Evolutionary conservation across 2,797 vertebrate genomes (phyloP).

Genomic region (Protosalanx chinensis): DNA sequence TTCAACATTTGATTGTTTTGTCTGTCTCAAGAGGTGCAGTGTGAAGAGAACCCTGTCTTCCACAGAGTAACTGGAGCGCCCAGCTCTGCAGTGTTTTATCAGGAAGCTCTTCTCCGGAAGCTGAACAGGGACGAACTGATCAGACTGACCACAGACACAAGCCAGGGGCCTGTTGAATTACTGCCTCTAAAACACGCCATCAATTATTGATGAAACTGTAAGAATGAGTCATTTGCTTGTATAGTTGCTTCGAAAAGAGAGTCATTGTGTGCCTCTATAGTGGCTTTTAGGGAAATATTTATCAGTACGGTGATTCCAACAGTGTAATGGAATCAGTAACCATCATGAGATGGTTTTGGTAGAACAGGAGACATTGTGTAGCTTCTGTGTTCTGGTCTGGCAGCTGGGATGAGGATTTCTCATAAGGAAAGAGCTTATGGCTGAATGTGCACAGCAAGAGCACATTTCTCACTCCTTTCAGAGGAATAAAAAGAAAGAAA

Average conservation of each 20-base stretch:
- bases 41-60: not conserved
- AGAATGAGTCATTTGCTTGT: constrained; percentile 39
- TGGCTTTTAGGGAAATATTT: constrained; percentile 22
- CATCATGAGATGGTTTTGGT: constrained; percentile 21
- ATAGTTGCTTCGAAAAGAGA: constrained; percentile 22
- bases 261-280: constrained; percentile 22
- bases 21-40: not conserved
- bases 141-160: constrained; percentile 16
- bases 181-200: constrained; percentile 40
- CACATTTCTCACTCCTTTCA: not conserved
- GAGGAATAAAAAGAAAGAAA: not conserved
- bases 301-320: constrained; percentile 26
- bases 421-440: constrained; percentile 5
- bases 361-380: constrained; percentile 6
- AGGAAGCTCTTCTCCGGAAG: not conserved
- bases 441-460: constrained; percentile 10
- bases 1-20: constrained; percentile 16
- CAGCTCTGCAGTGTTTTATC: not conserved
- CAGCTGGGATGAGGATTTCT: not conserved
- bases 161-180: constrained; percentile 30
- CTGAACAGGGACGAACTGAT: constrained; percentile 16
- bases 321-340: constrained; percentile 21
- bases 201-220: constrained; percentile 47
- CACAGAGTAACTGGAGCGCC: constrained; percentile 11
- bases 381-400: constrained; percentile 6